phyloP scores from a whole-genome alignment of 1,140 invertebrate genomes.

The Heliconius himera region DNA sequence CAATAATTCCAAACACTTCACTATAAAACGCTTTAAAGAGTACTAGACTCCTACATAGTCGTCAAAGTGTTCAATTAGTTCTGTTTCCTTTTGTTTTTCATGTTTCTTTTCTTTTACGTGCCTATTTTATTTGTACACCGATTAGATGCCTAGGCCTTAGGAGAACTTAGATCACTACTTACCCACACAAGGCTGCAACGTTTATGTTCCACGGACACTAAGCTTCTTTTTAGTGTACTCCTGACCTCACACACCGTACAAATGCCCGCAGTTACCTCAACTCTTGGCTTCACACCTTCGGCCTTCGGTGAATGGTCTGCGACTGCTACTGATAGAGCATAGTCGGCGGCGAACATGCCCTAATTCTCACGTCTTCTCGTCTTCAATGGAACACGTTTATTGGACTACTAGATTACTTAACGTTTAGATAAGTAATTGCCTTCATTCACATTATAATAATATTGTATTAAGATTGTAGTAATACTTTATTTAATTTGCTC shows the following conservation, averaged over 20 bases:
- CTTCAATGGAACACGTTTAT: constrained; percentile 69
- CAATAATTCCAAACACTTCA: constrained; percentile 61
- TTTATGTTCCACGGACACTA: constrained; percentile 79
- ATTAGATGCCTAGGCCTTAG: constrained; percentile 79
- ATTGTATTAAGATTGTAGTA: neutral
- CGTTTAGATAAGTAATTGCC: neutral
- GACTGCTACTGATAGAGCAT: constrained; percentile 66
- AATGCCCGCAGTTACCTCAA: constrained; percentile 81
- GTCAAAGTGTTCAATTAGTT: constrained; percentile 78
- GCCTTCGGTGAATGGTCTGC: constrained; percentile 71
- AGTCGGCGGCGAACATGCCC: constrained; percentile 67
- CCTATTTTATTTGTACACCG: constrained; percentile 78
- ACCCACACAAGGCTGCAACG: constrained; percentile 78
- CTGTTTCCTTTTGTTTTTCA: constrained; percentile 68
- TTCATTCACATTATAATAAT: neutral
- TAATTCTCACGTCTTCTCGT: constrained; percentile 62
- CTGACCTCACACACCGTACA: constrained; percentile 80
- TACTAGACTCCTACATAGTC: constrained; percentile 76
- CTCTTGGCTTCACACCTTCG: constrained; percentile 80
- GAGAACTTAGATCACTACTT: constrained; percentile 79
- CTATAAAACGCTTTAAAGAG: constrained; percentile 74
- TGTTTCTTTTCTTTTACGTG: constrained; percentile 69
- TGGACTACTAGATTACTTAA: constrained; percentile 38
- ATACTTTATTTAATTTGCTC: neutral
- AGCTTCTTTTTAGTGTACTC: constrained; percentile 81